These are phyloP conservation scores for Zaprionus obscuricornis DNA, from an alignment of 2,888 invertebrate species.

Conservation along the genomic window DNA sequence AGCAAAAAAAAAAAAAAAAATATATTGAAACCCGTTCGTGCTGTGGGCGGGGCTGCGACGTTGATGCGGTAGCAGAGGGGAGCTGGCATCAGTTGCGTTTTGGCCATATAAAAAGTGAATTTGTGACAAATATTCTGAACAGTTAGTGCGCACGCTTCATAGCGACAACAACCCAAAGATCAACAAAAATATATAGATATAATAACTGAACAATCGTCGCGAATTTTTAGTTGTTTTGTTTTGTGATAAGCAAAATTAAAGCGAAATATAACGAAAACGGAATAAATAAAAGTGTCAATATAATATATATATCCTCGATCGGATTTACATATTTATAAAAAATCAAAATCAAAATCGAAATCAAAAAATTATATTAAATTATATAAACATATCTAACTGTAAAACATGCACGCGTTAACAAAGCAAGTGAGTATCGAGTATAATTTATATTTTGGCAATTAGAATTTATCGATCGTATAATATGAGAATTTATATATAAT, in stretches of 20 bases:
- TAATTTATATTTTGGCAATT: too few species aligned
- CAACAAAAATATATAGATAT: slow-evolving; percentile 4
- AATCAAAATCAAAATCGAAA: not conserved
- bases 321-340: not conserved
- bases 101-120: slow-evolving; percentile 81
- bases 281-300: too few species aligned
- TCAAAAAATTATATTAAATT: not conserved
- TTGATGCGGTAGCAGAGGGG: not conserved
- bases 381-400: not conserved
- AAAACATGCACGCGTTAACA: slow-evolving; percentile 33
- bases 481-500: not conserved
- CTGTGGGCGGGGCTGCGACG: slow-evolving; percentile 1
- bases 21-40: slow-evolving; percentile 56
- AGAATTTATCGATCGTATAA: slow-evolving; percentile 19
- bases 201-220: slow-evolving; percentile 17
- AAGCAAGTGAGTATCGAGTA: slow-evolving; percentile 56
- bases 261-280: too few species aligned
- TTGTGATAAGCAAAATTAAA: slow-evolving; percentile 30
- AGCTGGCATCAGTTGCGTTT: slow-evolving; percentile 2
- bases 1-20: not conserved
- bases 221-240: too few species aligned
- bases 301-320: not conserved
- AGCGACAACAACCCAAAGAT: slow-evolving; percentile 52
- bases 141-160: slow-evolving; percentile 75
- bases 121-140: slow-evolving; percentile 84